A percentile compares a stretch with the other conserved stretches of the same genome.
These are phyloP conservation scores for Pocillopora damicornis DNA, from an alignment of 64 coral and sea anemone species.

Conservation along the genomic window DNA sequence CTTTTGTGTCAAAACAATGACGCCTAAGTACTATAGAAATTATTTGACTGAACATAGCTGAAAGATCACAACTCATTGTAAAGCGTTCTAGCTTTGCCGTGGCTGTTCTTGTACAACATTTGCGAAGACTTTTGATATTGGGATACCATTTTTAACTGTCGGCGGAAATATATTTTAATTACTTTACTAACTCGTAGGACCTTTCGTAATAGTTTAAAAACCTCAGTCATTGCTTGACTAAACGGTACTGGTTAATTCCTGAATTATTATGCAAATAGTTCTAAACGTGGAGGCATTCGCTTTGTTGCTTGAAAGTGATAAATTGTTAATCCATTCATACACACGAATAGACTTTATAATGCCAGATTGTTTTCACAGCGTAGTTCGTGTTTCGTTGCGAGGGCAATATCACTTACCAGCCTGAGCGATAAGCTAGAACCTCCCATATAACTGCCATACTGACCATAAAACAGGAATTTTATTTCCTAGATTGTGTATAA, in stretches of 20 bases:
- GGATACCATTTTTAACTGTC: background rate
- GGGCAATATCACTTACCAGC: background rate
- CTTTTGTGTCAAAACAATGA: constrained; percentile 3
- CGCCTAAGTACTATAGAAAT: background rate
- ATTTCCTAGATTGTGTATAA: background rate
- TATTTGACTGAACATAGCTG: background rate
- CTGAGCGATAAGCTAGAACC: background rate
- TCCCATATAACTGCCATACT: background rate
- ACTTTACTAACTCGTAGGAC: background rate
- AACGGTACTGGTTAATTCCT: background rate
- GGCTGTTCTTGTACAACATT: background rate
- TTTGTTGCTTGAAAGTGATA: background rate
- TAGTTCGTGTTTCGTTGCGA: background rate
- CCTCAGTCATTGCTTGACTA: constrained; percentile 23
- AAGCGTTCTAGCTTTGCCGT: background rate
- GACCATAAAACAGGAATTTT: background rate
- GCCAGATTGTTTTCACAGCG: background rate
- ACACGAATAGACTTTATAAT: background rate
- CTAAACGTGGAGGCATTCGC: constrained; percentile 33
- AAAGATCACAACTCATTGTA: background rate
- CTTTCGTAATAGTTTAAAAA: background rate
- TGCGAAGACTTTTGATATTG: background rate
- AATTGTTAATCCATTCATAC: constrained; percentile 41
- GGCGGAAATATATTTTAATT: constrained; percentile 2
- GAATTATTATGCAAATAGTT: constrained; percentile 38